Conservation (phyloP, 2,888 invertebrate species). For the Drosophila lutescens region DNA sequence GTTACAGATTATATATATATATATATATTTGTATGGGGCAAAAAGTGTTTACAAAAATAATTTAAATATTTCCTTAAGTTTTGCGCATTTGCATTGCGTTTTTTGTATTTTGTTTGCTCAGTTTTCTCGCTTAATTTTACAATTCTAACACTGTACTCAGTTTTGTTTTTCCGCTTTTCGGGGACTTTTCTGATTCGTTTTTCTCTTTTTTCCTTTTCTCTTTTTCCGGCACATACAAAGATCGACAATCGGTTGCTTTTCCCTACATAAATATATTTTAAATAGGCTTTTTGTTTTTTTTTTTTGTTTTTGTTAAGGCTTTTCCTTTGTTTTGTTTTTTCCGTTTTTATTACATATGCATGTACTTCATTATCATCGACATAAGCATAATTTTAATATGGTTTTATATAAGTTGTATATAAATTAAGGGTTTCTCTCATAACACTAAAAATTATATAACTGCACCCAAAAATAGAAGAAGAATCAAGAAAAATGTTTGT, state of each 20-base stretch:
- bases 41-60: constrained; percentile 35
- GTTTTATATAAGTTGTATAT: constrained; percentile 30
- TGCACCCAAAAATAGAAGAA: constrained; percentile 62
- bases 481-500: constrained; percentile 54
- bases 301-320: constrained; percentile 13
- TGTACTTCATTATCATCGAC: constrained; percentile 22
- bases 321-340: constrained; percentile 17
- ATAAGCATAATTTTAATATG: constrained; percentile 30
- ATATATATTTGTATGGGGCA: constrained; percentile 8
- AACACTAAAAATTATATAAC: constrained; percentile 59
- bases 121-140: constrained; percentile 37
- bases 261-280: constrained; percentile 47
- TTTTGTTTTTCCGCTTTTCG: constrained; percentile 28
- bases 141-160: constrained; percentile 61
- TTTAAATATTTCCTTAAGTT: constrained; percentile 43
- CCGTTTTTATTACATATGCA: constrained; percentile 18
- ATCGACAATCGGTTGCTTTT: constrained; percentile 22
- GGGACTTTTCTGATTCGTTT: constrained; percentile 22
- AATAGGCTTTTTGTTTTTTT: constrained; percentile 40
- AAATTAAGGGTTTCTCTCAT: constrained; percentile 29
- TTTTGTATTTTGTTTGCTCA: constrained; percentile 30
- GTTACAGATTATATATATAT: constrained; percentile 10
- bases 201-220: constrained; percentile 29
- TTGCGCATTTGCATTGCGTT: constrained; percentile 33
- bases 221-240: constrained; percentile 26